Conservation (phyloP, 2,888 invertebrate genomes). For the Neoscelio sp. region DNA sequence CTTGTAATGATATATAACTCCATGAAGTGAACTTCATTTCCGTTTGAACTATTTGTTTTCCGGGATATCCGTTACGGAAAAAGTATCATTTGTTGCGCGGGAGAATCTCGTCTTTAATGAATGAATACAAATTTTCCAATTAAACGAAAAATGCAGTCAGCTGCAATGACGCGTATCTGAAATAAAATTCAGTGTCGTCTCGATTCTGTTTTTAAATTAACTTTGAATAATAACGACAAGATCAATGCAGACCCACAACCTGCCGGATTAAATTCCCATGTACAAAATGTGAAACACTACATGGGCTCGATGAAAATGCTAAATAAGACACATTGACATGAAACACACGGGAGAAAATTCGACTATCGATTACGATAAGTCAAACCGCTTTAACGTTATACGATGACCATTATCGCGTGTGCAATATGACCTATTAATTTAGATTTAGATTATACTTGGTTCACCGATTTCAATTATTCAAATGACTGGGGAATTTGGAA, state of each 20-base stretch:
- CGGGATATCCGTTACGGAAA: constrained; percentile 8
- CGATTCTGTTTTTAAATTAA: background rate
- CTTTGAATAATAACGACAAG: too few relatives aligned
- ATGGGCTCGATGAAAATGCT: constrained; percentile 7
- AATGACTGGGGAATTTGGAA: constrained; percentile 65
- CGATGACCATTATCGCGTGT: constrained; percentile 67
- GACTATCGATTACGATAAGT: constrained; percentile 61
- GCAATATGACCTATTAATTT: constrained; percentile 73
- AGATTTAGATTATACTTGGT: constrained; percentile 72
- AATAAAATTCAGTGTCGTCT: background rate
- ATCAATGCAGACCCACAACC: too few relatives aligned
- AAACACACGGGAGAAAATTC: constrained; percentile 49
- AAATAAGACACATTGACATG: constrained; percentile 38
- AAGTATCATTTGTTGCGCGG: background rate
- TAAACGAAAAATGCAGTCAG: background rate
- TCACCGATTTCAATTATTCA: constrained; percentile 72
- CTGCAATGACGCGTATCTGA: background rate
- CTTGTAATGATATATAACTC: constrained; percentile 26
- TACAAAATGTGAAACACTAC: constrained; percentile 6
- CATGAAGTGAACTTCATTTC: constrained; percentile 10
- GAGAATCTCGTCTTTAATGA: constrained; percentile 5
- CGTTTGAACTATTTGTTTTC: constrained; percentile 1
- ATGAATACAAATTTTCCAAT: background rate
- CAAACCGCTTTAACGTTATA: constrained; percentile 56
- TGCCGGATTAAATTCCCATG: background rate